Conservation (phyloP, 2,888 invertebrate genomes). For the Dryobota labecula region DNA sequence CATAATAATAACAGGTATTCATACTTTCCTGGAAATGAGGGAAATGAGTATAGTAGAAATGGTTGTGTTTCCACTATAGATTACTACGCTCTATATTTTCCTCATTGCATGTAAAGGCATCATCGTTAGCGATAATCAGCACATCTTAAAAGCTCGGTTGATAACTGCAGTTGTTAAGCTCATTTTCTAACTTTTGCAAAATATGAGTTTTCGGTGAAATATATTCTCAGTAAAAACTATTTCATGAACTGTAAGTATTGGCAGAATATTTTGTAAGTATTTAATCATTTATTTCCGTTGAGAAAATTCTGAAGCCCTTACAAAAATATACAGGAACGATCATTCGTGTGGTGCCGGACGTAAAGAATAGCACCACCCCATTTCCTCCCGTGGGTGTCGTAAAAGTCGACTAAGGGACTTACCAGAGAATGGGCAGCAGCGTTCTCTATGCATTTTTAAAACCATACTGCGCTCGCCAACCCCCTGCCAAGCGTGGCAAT, state of each 20-base stretch:
- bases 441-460: too few relatives aligned
- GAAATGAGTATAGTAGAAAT: background rate
- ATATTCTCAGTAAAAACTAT: background rate
- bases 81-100: background rate
- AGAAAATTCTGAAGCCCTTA: background rate
- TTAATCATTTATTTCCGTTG: background rate
- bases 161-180: background rate
- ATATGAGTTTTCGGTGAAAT: background rate
- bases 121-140: background rate
- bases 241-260: background rate
- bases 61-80: background rate
- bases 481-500: too few relatives aligned
- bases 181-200: background rate
- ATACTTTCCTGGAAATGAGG: constrained; percentile 10
- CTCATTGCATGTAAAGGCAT: background rate
- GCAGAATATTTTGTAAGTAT: background rate
- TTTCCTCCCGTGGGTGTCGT: too few relatives aligned
- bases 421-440: too few relatives aligned
- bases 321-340: background rate
- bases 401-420: too few relatives aligned
- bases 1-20: constrained; percentile 26
- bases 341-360: too few relatives aligned
- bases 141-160: background rate
- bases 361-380: too few relatives aligned
- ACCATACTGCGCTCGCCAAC: too few relatives aligned